phyloP scores from a whole-genome alignment of 2,113 vertebrate genomes.

The Strix aluco region DNA sequence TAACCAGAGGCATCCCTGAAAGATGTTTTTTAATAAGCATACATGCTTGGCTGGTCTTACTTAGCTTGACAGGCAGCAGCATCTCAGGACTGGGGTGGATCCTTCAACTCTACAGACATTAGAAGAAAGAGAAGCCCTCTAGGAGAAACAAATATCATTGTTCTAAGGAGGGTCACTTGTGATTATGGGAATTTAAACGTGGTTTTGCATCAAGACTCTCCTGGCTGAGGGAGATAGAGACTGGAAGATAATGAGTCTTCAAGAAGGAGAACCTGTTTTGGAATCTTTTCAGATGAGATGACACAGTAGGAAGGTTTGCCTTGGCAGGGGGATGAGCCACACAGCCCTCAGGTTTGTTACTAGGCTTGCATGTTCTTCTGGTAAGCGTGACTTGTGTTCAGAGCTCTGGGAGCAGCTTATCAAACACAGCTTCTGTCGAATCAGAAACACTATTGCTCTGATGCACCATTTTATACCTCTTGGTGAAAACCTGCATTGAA shows the following conservation, averaged over 20 bases:
- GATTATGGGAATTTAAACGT: neutral
- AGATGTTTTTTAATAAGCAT: neutral
- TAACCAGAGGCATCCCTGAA: neutral
- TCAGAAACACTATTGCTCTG: neutral
- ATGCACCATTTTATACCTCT: neutral
- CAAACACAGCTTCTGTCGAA: neutral
- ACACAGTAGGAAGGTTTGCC: neutral
- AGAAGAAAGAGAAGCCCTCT: neutral
- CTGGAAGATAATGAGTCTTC: neutral
- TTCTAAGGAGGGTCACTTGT: neutral
- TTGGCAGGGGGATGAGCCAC: neutral
- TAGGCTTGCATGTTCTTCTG: neutral
- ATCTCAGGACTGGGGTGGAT: neutral
- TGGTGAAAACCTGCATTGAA: neutral
- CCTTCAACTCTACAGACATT: neutral
- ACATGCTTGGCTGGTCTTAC: neutral
- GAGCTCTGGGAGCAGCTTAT: neutral
- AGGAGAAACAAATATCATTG: neutral
- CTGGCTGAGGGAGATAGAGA: neutral
- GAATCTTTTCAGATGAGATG: neutral
- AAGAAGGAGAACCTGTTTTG: neutral
- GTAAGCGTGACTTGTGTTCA: neutral
- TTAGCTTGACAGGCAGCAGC: neutral
- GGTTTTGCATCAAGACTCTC: neutral
- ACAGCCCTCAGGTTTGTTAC: neutral